Percentiles rank a stretch among this genome's conserved stretches.
Evolutionary conservation across 2,797 vertebrate species (phyloP).

Genomic region (Diplodus sargus): DNA sequence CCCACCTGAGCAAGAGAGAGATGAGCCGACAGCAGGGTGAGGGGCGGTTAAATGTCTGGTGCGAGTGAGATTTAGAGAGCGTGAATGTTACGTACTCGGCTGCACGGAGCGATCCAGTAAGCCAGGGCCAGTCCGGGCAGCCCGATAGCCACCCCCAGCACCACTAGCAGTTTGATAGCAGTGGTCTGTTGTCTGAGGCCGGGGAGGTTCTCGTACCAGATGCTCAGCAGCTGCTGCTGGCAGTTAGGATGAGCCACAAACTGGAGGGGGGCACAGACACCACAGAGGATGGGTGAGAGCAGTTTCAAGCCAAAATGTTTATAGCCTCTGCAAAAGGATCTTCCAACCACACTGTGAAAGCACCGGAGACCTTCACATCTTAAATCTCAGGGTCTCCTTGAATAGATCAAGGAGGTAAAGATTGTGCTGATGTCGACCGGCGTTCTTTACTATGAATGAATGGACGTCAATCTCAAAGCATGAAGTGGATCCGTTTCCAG

Average conservation of each 20-base stretch:
- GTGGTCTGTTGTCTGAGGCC: slow-evolving; percentile 96
- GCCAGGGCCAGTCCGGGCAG: slow-evolving; percentile 92
- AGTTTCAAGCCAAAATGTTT: neutral
- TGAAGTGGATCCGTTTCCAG: neutral
- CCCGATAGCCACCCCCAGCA: slow-evolving; percentile 91
- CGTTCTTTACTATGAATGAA: too few species aligned
- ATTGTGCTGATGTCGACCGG: neutral
- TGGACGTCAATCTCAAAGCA: too few species aligned
- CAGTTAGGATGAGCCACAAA: slow-evolving; percentile 99
- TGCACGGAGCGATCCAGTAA: slow-evolving; percentile 96
- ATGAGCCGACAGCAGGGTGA: neutral
- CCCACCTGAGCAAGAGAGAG: slow-evolving; percentile 87
- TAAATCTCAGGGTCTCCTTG: neutral
- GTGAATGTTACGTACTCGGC: slow-evolving; percentile 87
- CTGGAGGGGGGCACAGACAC: slow-evolving; percentile 75
- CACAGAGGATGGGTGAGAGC: neutral
- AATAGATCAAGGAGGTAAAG: neutral
- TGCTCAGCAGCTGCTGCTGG: slow-evolving; percentile 97
- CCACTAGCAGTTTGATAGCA: slow-evolving; percentile 94
- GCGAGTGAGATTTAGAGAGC: neutral
- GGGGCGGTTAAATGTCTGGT: neutral
- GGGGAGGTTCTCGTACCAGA: slow-evolving; percentile 97
- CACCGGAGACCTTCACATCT: neutral
- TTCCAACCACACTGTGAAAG: neutral
- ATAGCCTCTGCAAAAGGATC: neutral